A percentile compares a stretch with the other conserved stretches of the same genome.
Conservation (phyloP, 2,888 invertebrate genomes). For the Stictocephala bisonia region DNA sequence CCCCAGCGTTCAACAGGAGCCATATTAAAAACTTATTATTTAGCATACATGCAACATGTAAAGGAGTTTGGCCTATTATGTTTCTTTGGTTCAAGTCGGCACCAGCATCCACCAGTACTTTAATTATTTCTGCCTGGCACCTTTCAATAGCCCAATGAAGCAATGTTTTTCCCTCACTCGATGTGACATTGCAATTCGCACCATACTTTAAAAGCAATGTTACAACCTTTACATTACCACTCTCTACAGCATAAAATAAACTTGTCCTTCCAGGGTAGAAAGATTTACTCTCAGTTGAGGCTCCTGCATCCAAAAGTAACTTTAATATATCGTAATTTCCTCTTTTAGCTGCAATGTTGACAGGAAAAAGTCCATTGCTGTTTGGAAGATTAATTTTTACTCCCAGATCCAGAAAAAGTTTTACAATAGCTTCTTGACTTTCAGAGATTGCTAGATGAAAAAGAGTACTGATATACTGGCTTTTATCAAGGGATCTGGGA, state of each 20-base stretch:
- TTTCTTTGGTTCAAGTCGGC: constrained; percentile 3
- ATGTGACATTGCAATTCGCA: constrained; percentile 12
- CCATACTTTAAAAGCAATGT: not conserved
- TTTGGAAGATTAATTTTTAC: not conserved
- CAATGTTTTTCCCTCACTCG: too few relatives aligned
- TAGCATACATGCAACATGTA: constrained; percentile 17
- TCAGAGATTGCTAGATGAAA: too few relatives aligned
- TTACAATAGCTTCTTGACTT: not conserved
- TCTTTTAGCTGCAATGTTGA: constrained; percentile 17
- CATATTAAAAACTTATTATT: constrained; percentile 7
- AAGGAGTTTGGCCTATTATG: not conserved
- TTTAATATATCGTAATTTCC: constrained; percentile 10
- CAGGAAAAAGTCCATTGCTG: not conserved
- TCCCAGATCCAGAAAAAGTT: not conserved
- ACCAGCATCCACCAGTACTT: not conserved
- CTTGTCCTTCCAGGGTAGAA: constrained; percentile 3
- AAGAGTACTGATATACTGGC: too few relatives aligned
- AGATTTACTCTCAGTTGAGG: not conserved
- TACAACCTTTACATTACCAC: constrained; percentile 1
- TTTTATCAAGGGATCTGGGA: not conserved
- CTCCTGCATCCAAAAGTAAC: not conserved
- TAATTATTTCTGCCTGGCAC: not conserved
- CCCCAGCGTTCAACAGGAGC: not conserved
- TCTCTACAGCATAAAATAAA: not conserved
- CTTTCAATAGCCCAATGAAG: not conserved